phyloP scores from a whole-genome alignment of 2,113 vertebrate genomes.

The Herpetotheres cachinnans region DNA sequence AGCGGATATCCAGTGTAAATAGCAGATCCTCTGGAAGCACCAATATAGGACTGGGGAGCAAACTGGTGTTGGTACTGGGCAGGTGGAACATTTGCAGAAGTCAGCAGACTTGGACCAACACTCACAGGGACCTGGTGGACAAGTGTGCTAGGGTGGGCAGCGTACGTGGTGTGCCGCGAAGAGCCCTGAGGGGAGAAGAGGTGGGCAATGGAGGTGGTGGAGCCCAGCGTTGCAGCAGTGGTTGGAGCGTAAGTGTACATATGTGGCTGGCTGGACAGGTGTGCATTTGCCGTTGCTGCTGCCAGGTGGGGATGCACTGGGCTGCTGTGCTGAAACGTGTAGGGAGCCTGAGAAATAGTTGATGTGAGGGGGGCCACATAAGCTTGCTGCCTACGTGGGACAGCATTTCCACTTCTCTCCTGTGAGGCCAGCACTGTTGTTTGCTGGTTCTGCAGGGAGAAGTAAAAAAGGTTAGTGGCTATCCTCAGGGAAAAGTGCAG shows the following conservation, averaged over 20 bases:
- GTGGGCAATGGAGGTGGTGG: slow-evolving; percentile 92
- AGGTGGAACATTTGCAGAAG: slow-evolving; percentile 79
- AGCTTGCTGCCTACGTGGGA: slow-evolving; percentile 86
- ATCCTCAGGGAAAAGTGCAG: not conserved
- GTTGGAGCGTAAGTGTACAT: slow-evolving; percentile 92
- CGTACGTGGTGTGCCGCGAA: slow-evolving; percentile 78
- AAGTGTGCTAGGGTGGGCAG: slow-evolving; percentile 84
- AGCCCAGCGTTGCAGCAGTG: slow-evolving; percentile 87
- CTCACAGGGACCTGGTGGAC: slow-evolving; percentile 91
- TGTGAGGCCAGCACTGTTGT: slow-evolving; percentile 81
- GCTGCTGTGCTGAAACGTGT: slow-evolving; percentile 88
- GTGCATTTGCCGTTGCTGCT: slow-evolving; percentile 78
- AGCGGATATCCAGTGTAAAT: slow-evolving; percentile 85
- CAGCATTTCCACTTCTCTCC: slow-evolving; percentile 80
- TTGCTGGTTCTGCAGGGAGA: slow-evolving; percentile 82
- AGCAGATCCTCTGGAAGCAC: slow-evolving; percentile 80
- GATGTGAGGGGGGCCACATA: slow-evolving; percentile 83
- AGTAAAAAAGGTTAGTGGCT: slow-evolving; percentile 5
- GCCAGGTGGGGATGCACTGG: slow-evolving; percentile 85
- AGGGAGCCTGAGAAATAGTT: slow-evolving; percentile 86
- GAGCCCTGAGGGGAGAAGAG: slow-evolving; percentile 84
- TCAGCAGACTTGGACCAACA: slow-evolving; percentile 80
- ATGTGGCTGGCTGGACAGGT: slow-evolving; percentile 83
- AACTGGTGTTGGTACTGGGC: slow-evolving; percentile 88
- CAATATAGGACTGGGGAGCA: slow-evolving; percentile 81